Conservation (phyloP, 1,140 invertebrate genomes). For the Temnothorax curvispinosus region DNA sequence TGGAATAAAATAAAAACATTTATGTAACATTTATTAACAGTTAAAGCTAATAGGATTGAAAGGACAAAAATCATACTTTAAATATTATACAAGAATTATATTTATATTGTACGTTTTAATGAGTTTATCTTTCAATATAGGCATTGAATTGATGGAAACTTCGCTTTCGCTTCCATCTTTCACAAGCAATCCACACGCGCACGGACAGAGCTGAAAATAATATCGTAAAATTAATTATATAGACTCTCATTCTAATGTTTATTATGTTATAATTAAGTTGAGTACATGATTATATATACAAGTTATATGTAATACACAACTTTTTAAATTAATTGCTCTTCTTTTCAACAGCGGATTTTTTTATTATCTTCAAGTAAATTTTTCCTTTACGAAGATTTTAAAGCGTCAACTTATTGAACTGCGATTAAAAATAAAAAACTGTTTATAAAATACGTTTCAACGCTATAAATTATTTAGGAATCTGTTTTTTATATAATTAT, state of each 20-base stretch:
- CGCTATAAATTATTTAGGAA: too few species aligned
- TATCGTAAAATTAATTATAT: neutral
- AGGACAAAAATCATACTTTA: neutral
- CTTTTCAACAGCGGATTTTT: too few species aligned
- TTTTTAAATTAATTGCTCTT: too few species aligned
- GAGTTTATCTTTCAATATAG: neutral
- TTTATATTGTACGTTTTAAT: conserved; percentile 24
- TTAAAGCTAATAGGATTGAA: neutral
- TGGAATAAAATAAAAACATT: neutral
- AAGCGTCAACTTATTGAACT: too few species aligned
- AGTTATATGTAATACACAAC: too few species aligned
- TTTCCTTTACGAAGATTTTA: too few species aligned
- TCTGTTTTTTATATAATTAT: too few species aligned
- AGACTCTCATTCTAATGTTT: neutral
- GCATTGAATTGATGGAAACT: conserved; percentile 1
- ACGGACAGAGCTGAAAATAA: conserved; percentile 37
- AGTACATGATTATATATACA: too few species aligned
- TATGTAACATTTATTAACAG: neutral
- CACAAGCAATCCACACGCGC: conserved; percentile 15
- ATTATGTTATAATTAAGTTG: neutral
- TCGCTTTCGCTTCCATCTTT: neutral
- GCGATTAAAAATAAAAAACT: too few species aligned
- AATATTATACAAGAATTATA: neutral
- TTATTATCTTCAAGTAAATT: neutral
- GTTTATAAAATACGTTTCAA: too few species aligned